Evolutionary conservation across 2,113 vertebrate species (phyloP).

Genomic region (Peromyscus polionotus): DNA sequence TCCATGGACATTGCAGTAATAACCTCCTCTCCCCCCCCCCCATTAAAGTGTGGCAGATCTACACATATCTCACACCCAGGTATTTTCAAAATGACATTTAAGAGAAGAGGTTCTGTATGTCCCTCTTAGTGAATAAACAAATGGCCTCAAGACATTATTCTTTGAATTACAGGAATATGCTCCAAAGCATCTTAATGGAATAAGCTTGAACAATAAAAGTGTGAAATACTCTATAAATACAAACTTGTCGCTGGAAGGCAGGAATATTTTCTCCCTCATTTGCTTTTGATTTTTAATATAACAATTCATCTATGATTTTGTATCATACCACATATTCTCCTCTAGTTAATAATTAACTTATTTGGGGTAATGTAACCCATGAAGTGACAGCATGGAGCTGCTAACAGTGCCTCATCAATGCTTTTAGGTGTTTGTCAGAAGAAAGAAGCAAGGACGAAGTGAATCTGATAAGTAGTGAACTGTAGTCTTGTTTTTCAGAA

Average conservation of each 20-base stretch:
- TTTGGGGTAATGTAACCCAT: conserved; percentile 70
- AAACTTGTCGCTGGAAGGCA: conserved; percentile 74
- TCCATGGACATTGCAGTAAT: neutral
- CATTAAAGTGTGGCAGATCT: conserved; percentile 19
- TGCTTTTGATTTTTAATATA: conserved; percentile 73
- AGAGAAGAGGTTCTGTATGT: neutral
- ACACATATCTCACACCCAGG: neutral
- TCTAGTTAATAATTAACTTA: conserved; percentile 80
- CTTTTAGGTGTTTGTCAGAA: conserved; percentile 52
- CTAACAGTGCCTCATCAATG: conserved; percentile 67
- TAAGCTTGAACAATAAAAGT: conserved; percentile 79
- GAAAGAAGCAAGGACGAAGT: conserved; percentile 29
- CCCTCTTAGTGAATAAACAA: conserved; percentile 60
- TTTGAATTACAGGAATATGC: conserved; percentile 69
- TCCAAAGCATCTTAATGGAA: conserved; percentile 75
- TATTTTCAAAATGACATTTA: conserved; percentile 8
- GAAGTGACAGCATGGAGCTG: conserved; percentile 56
- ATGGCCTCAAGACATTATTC: conserved; percentile 56
- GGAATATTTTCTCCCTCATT: conserved; percentile 66
- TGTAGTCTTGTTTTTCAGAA: conserved; percentile 70
- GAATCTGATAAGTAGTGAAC: conserved; percentile 16
- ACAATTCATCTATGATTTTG: conserved; percentile 63
- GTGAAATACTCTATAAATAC: conserved; percentile 76
- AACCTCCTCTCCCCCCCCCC: neutral
- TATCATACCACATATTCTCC: conserved; percentile 71